Conservation (phyloP, 2,797 vertebrate species). For the Helostoma temminkii region DNA sequence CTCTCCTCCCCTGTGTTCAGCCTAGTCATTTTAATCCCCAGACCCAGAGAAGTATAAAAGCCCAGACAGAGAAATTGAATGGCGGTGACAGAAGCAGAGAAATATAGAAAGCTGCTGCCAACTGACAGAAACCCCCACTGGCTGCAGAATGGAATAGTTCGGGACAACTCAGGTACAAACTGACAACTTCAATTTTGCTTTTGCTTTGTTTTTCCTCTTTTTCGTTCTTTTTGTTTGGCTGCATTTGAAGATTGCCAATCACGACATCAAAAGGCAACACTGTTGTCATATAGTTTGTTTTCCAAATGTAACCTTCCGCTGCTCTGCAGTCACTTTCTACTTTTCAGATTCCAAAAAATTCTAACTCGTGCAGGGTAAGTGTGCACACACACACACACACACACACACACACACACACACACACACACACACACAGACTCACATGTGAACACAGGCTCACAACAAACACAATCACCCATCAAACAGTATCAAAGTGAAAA, state of each 20-base stretch:
- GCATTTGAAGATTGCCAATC: slow-evolving; percentile 76
- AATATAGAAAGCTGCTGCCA: slow-evolving; percentile 39
- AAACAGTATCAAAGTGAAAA: slow-evolving; percentile 68
- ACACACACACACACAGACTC: slow-evolving; percentile 6
- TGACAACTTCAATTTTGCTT: slow-evolving; percentile 74
- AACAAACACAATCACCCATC: slow-evolving; percentile 69
- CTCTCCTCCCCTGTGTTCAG: slow-evolving; percentile 49
- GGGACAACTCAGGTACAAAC: slow-evolving; percentile 68
- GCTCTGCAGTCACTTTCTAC: slow-evolving; percentile 53
- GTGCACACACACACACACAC: neutral
- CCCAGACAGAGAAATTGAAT: slow-evolving; percentile 54
- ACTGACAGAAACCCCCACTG: slow-evolving; percentile 74
- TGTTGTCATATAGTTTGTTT: slow-evolving; percentile 66
- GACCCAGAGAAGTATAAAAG: slow-evolving; percentile 55
- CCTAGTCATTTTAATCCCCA: slow-evolving; percentile 55
- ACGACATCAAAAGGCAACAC: slow-evolving; percentile 67
- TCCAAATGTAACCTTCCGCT: slow-evolving; percentile 57
- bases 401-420: slow-evolving; percentile 1
- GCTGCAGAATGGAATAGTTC: slow-evolving; percentile 73
- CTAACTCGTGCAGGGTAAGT: neutral
- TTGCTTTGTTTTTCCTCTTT: slow-evolving; percentile 40
- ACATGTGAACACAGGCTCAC: neutral
- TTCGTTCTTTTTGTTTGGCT: slow-evolving; percentile 54
- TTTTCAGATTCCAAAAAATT: slow-evolving; percentile 52
- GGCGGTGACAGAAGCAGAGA: slow-evolving; percentile 45